phyloP scores from a whole-genome alignment of 2,888 invertebrate genomes.

The Cotesia congregata region DNA sequence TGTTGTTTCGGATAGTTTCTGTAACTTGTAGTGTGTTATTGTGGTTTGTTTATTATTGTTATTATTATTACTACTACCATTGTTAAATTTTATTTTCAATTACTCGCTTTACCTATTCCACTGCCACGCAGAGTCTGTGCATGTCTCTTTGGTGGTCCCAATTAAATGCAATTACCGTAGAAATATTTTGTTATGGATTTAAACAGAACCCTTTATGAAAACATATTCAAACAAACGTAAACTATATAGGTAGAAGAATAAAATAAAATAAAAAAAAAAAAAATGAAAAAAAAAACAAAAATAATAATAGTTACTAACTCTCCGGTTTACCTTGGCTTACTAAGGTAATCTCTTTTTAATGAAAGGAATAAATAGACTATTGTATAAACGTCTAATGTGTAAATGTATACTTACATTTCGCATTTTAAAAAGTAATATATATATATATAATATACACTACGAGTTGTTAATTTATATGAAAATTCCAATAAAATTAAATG shows the following conservation, averaged over 20 bases:
- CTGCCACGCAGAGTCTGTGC: slow-evolving; percentile 38
- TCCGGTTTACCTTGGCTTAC: slow-evolving; percentile 29
- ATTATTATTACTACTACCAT: background rate
- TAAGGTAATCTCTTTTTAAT: slow-evolving; percentile 23
- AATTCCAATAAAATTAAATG: slow-evolving; percentile 18
- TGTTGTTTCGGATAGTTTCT: background rate
- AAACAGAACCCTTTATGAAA: slow-evolving; percentile 18
- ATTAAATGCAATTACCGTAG: slow-evolving; percentile 23
- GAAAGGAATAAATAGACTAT: slow-evolving; percentile 34
- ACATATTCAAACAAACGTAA: background rate
- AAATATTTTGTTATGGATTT: slow-evolving; percentile 18
- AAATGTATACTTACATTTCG: background rate
- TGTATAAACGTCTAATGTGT: slow-evolving; percentile 17
- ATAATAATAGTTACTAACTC: slow-evolving; percentile 12
- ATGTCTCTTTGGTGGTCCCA: slow-evolving; percentile 43
- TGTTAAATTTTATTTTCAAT: background rate
- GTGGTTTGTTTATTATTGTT: background rate
- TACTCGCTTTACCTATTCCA: slow-evolving; percentile 21
- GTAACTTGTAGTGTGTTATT: background rate
- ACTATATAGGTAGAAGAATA: background rate
- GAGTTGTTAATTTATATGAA: slow-evolving; percentile 56
- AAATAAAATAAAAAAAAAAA: too few relatives aligned
- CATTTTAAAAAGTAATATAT: slow-evolving; percentile 51
- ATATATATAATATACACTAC: slow-evolving; percentile 59
- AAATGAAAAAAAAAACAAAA: too few relatives aligned